A percentile compares a stretch with the other conserved stretches of the same genome.
These are phyloP conservation scores for Oreortyx pictus DNA, from an alignment of 2,797 vertebrate species.

Conservation along the genomic window DNA sequence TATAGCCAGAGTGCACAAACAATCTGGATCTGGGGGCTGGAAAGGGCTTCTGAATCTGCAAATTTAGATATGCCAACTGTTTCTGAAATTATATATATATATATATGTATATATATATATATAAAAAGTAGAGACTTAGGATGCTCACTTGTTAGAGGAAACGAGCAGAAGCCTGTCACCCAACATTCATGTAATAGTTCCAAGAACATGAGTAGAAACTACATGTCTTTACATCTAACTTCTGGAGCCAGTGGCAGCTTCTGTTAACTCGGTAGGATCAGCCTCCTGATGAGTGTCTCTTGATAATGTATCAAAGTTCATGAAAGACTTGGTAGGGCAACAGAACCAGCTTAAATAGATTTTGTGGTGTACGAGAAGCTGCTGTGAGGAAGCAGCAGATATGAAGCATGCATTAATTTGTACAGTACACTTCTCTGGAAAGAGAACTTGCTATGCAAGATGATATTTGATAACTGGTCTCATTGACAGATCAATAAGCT, in stretches of 20 bases:
- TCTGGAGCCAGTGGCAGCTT: neutral
- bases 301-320: neutral
- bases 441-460: conserved; percentile 41
- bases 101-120: too few relatives aligned
- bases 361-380: conserved; percentile 13
- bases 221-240: neutral
- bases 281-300: neutral
- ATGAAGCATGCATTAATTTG: neutral
- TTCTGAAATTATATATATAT: too few relatives aligned
- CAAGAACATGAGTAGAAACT: neutral
- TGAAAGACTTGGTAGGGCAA: neutral
- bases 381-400: neutral
- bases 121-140: neutral
- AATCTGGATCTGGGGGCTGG: neutral
- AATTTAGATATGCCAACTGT: neutral
- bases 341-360: conserved; percentile 23
- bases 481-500: neutral
- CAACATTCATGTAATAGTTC: neutral
- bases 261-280: neutral
- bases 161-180: neutral
- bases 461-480: conserved; percentile 41
- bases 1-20: neutral
- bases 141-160: neutral
- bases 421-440: neutral
- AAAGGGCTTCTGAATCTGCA: neutral